Base-by-base conservation (phyloP, 2,888 invertebrate species). In the Magallana nippona region DNA sequence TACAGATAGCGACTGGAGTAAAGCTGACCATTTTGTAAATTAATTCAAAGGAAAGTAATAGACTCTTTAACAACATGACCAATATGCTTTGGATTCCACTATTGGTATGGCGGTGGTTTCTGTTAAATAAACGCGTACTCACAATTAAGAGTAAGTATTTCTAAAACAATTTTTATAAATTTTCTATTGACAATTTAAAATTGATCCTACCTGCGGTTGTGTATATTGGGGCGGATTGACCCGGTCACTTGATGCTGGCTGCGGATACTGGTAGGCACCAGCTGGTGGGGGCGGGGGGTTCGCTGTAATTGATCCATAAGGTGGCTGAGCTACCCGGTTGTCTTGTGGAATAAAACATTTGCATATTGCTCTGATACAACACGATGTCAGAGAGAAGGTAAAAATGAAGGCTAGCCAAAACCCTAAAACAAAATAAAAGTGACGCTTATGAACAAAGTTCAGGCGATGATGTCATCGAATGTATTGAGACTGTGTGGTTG, bases 331-430 rank as follows among this genome's bases (percentile, higher is more conserved):
- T 81, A 87, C 84, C 3, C 86, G 83, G 10, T 85, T 71, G 19
- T 62, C 15, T 62, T 81, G 81, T 22, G 82, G 84, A 19, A 85
- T 84, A 10, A 86, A 83, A 3, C 89, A 85, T 8, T 89, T 85
- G 81, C 87, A 88, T 10, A 89, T 85, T 82, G 89, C 90, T 60
- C 87, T 83, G 11, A 83, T 84, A 80, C 90, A 90, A 27, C 86
- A 83, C 10, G 86, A 62, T 44, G 90, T 85, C 22, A 89, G 80
- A 10, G 89, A 15, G 57, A 90, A 84, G 15, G 89, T 84, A 79
- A 87, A 71, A 44, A 87, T n/a, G n/a, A n/a, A n/a, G n/a, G n/a
- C n/a, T 57, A 89, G 88, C 90, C 90, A 91, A 82, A 91, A 90
- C 91, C 91, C 91, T 91, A 88, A 87, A 79, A 78, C 0, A 63